phyloP scores from a whole-genome alignment of 2,888 invertebrate species.

The Andricus quercusramuli region DNA sequence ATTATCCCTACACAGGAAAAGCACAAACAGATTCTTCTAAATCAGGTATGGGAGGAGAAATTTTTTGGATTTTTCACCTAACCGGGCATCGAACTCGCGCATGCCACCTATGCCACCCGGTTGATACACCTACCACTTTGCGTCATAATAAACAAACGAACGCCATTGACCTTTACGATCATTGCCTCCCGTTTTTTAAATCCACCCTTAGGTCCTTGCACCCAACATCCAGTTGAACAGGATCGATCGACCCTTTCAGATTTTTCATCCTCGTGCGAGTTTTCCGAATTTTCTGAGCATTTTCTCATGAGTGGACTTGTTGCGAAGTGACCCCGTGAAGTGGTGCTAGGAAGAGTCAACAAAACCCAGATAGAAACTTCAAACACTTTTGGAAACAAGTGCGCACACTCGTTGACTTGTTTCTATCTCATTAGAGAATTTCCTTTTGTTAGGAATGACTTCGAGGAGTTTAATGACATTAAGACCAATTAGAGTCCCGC shows the following conservation, averaged over 20 bases:
- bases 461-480: conserved; percentile 27
- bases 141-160: conserved; percentile 67
- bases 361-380: conserved; percentile 37
- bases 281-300: not conserved
- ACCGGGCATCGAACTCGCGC: conserved; percentile 42
- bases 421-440: conserved; percentile 27
- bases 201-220: conserved; percentile 34
- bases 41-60: conserved; percentile 29
- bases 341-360: conserved; percentile 33
- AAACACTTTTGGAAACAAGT: conserved; percentile 33
- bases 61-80: conserved; percentile 37
- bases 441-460: conserved; percentile 19
- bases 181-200: conserved; percentile 34
- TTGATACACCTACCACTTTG: conserved; percentile 55
- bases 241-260: conserved; percentile 13
- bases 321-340: conserved; percentile 31
- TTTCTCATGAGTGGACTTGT: conserved; percentile 12
- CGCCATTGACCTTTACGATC: conserved; percentile 59
- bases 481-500: conserved; percentile 17
- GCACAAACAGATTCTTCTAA: conserved; percentile 44
- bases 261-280: not conserved
- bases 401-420: conserved; percentile 33
- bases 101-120: conserved; percentile 55
- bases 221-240: conserved; percentile 23
- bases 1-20: conserved; percentile 45